Base-by-base conservation (phyloP, 2,888 invertebrate species). In the Eulithis testata region DNA sequence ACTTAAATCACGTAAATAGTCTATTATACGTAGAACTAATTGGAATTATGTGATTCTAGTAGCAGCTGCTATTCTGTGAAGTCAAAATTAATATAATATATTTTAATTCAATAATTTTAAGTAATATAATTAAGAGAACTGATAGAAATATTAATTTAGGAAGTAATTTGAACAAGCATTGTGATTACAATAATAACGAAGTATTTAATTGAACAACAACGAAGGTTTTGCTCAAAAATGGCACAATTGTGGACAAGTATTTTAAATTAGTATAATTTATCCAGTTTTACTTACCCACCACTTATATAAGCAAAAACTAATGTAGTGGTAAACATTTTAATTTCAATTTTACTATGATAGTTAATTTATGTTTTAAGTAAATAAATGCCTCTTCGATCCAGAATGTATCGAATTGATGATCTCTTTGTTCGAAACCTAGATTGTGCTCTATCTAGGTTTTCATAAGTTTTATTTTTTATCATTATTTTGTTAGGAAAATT, bases 191-290 rank as follows among this genome's bases (percentile, higher is more conserved):
- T 31, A 43, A 44, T 31, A 60, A 45, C 56, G 50, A 56, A 62
- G 45, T 58, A 47, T 65, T 56, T 40, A 52, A 31, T 40, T 49
- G 43, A 47, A 54, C 43, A 50, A 66, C 72, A 72, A 66, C 68
- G 70, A 72, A 61, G 49, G 14, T 49, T 65, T 71, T 63, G 70
- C 70, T 49, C 49, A 49, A 49, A 49, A 21, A 49, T 4, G 12
- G 49, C 21, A 49, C 49, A 21, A 49, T 49, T 9, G 14, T 21
- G 49, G 11, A 49, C 49, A 49, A 21, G 49, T 49, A 49, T 49
- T 49, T 49, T 49, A 21, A 12, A 4, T 47, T 8, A 14, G 12
- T 14, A 14, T 12, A 5, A 7, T 49, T 21, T 21, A 49, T 49
- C 21, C 49, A 49, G n/a, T 49, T 49, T 49, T 49, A 47, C 47